These are phyloP conservation scores for Agrotis exclamationis DNA, from an alignment of 2,888 invertebrate species.

Conservation along the genomic window DNA sequence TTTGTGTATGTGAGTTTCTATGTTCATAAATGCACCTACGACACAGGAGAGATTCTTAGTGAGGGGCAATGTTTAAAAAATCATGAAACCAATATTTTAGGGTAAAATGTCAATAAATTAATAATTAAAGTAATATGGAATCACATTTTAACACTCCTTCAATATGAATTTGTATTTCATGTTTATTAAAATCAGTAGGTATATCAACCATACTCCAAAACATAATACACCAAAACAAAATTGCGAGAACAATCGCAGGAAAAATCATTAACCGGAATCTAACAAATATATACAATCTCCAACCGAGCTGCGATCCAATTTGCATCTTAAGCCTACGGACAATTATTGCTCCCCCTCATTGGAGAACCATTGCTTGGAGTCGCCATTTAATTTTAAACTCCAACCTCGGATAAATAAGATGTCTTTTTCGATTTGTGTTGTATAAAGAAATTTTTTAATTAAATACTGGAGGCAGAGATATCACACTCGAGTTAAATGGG, in stretches of 20 bases:
- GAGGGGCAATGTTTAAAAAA: too few relatives aligned
- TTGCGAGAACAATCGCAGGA: constrained; percentile 38
- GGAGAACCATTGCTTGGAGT: constrained; percentile 76
- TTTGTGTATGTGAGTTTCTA: too few relatives aligned
- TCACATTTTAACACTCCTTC: background rate
- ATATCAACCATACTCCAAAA: constrained; percentile 2
- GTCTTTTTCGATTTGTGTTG: constrained; percentile 64
- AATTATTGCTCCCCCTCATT: constrained; percentile 74
- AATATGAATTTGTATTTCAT: background rate
- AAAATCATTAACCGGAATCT: constrained; percentile 55
- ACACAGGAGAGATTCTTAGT: too few relatives aligned
- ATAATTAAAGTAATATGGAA: constrained; percentile 15
- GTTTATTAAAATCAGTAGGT: constrained; percentile 10
- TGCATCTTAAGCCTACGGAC: constrained; percentile 69
- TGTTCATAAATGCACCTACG: too few relatives aligned
- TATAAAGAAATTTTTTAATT: constrained; percentile 69
- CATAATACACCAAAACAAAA: constrained; percentile 39
- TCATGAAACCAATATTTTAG: too few relatives aligned
- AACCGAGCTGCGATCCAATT: constrained; percentile 64
- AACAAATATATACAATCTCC: constrained; percentile 61
- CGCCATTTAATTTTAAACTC: constrained; percentile 68
- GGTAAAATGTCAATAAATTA: too few relatives aligned
- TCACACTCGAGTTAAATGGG: constrained; percentile 70
- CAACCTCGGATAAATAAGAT: constrained; percentile 67
- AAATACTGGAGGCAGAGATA: constrained; percentile 61